A percentile compares a stretch with the other conserved stretches of the same genome.
Conservation (phyloP, 2,797 vertebrate species). For the Buceros bicornis region DNA sequence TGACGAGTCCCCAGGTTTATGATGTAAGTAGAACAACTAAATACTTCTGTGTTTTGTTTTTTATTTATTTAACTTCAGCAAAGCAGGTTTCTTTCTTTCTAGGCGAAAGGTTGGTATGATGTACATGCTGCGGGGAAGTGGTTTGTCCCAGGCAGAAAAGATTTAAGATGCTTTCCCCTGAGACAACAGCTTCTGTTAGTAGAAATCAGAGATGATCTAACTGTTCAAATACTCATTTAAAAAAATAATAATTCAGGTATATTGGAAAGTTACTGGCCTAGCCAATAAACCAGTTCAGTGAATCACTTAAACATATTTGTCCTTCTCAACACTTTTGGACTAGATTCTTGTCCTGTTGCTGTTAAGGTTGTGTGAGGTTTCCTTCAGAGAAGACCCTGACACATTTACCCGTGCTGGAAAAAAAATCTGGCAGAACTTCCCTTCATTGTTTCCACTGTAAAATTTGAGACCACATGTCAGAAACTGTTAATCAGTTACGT, state of each 20-base stretch:
- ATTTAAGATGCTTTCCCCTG: not conserved
- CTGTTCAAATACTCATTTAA: not conserved
- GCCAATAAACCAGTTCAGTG: not conserved
- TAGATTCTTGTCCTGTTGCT: not conserved
- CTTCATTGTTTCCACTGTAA: not conserved
- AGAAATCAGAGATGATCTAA: not conserved
- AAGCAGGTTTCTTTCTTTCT: not conserved
- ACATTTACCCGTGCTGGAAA: not conserved
- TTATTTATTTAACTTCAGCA: not conserved
- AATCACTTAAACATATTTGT: not conserved
- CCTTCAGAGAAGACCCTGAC: not conserved
- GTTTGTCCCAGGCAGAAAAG: not conserved
- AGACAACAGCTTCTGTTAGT: not conserved
- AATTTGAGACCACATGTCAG: constrained; percentile 12
- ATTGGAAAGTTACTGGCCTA: not conserved
- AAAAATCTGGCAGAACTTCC: not conserved
- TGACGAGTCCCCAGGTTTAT: constrained; percentile 94
- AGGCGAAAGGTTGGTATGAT: not conserved
- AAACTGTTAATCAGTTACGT: not conserved
- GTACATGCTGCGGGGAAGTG: not conserved
- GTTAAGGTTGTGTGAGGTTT: not conserved
- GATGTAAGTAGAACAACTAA: constrained; percentile 85
- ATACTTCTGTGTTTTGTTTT: not conserved
- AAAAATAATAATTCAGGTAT: not conserved
- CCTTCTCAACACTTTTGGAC: not conserved